Evolutionary conservation across 1,140 invertebrate genomes (phyloP).

Genomic region (Chelonus insularis): DNA sequence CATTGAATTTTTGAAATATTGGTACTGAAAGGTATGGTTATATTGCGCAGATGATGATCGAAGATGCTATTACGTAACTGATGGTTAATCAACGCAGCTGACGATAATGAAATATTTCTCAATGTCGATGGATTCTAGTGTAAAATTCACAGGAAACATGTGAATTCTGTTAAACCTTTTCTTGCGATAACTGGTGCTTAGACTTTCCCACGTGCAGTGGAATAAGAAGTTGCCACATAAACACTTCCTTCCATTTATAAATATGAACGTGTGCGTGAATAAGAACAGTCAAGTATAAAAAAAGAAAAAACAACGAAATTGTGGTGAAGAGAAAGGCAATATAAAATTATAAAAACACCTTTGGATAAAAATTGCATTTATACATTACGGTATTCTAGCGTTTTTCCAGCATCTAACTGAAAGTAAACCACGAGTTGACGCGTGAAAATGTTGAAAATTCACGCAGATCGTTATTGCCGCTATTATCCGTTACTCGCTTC

Average conservation of each 20-base stretch:
- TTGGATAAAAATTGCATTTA: conserved; percentile 15
- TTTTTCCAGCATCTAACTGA: conserved; percentile 21
- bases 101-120: conserved; percentile 10
- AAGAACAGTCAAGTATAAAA: no score
- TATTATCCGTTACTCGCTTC: conserved; percentile 18
- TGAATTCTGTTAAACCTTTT: conserved; percentile 15
- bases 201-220: conserved; percentile 22
- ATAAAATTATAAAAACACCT: not conserved
- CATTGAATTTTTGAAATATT: no score
- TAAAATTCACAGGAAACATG: conserved; percentile 21
- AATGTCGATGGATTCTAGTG: not conserved
- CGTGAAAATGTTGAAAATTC: conserved; percentile 27
- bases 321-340: not conserved
- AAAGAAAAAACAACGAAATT: no score
- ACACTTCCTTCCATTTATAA: conserved; percentile 28
- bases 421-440: conserved; percentile 26
- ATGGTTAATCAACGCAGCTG: no score
- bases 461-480: conserved; percentile 20
- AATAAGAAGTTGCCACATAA: conserved; percentile 30
- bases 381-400: not conserved
- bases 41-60: no score
- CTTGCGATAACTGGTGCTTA: not conserved
- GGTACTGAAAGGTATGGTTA: no score
- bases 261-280: conserved; percentile 13
- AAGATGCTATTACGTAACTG: no score